phyloP scores from a whole-genome alignment of 2,113 vertebrate species.

The Pangasianodon hypophthalmus region DNA sequence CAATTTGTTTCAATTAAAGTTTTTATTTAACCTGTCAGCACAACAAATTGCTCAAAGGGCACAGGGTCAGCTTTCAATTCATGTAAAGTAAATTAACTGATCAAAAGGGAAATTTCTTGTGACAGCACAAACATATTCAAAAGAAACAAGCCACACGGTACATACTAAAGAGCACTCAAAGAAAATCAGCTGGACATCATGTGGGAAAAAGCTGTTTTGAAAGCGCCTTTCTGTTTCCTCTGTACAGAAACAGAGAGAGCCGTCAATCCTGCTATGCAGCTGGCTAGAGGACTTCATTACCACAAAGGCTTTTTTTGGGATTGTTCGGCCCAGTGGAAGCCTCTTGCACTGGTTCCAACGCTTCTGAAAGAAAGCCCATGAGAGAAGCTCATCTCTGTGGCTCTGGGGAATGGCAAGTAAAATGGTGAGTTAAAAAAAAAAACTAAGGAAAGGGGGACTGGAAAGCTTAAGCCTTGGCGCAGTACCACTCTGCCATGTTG shows the following conservation, averaged over 20 bases:
- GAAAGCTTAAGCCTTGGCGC: not conserved
- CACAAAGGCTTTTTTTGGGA: conserved; percentile 1
- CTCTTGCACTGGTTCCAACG: not conserved
- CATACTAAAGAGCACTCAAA: not conserved
- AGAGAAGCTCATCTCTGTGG: not conserved
- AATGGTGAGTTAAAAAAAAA: not conserved
- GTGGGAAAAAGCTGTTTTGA: conserved; percentile 25
- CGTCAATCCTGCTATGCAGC: not conserved
- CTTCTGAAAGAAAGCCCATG: not conserved
- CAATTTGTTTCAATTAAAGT: not conserved
- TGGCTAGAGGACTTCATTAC: conserved; percentile 5
- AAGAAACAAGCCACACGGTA: not conserved
- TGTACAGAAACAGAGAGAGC: conserved; percentile 15
- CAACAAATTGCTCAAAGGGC: not conserved
- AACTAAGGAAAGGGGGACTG: not conserved
- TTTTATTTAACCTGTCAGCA: not conserved
- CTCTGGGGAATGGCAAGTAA: not conserved
- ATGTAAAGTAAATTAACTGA: not conserved
- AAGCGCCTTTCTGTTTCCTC: conserved; percentile 15
- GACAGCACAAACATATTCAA: not conserved
- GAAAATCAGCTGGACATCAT: conserved; percentile 27
- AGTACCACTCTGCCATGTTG: not conserved
- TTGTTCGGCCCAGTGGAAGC: not conserved
- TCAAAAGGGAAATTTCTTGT: not conserved
- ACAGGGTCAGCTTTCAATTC: not conserved